phyloP scores from a whole-genome alignment of 2,797 vertebrate genomes.

The Chiroxiphia lanceolata region DNA sequence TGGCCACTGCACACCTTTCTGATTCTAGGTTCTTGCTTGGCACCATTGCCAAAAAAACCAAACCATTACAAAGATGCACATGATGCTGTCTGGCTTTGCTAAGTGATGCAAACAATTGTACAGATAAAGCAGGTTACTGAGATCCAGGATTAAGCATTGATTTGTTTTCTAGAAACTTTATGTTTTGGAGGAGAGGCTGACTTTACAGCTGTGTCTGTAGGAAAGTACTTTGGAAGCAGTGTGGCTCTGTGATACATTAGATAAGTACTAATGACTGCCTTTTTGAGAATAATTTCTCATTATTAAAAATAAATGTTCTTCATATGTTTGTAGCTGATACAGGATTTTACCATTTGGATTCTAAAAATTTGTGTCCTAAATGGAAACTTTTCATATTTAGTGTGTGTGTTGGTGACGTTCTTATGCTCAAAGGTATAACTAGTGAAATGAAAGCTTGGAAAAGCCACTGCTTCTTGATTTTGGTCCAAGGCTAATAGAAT shows the following conservation, averaged over 20 bases:
- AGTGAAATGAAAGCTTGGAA: background rate
- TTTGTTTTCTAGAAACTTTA: background rate
- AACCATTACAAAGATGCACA: background rate
- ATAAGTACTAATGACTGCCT: background rate
- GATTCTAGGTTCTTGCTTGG: background rate
- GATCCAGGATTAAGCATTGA: background rate
- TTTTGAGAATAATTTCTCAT: background rate
- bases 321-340: background rate
- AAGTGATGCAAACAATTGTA: background rate
- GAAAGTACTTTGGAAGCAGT: background rate
- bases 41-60: background rate
- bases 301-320: background rate
- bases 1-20: background rate
- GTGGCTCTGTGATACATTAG: background rate
- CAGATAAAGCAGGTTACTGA: background rate
- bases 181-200: background rate
- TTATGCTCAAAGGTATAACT: background rate
- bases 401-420: background rate
- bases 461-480: background rate
- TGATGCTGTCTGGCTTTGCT: background rate
- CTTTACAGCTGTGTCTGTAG: background rate
- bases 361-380: background rate
- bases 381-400: background rate
- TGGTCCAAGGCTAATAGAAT: background rate
- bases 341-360: background rate